Conservation (phyloP, 1,140 invertebrate genomes). For the Bombus sibiricus region DNA sequence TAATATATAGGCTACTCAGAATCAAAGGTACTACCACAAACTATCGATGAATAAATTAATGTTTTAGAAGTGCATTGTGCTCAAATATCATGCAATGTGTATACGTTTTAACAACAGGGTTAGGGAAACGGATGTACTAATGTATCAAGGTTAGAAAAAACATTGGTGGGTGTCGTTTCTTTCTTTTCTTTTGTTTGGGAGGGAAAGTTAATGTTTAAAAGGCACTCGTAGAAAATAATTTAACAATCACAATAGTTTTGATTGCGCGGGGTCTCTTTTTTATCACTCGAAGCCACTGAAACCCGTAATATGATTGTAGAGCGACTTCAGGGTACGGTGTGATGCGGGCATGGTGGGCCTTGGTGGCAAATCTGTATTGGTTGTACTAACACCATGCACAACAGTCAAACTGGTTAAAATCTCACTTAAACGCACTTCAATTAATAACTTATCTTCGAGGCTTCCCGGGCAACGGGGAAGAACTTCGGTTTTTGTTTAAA, state of each 20-base stretch:
- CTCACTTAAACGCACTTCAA: slow-evolving; percentile 80
- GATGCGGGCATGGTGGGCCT: slow-evolving; percentile 69
- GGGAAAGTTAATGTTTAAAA: slow-evolving; percentile 77
- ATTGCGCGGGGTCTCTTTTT: slow-evolving; percentile 69
- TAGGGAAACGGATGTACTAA: slow-evolving; percentile 11
- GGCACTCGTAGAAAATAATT: slow-evolving; percentile 81
- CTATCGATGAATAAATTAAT: background rate
- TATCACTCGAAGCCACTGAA: slow-evolving; percentile 67
- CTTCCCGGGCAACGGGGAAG: slow-evolving; percentile 67
- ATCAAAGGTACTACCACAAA: background rate
- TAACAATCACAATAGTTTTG: slow-evolving; percentile 73
- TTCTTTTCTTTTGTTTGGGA: slow-evolving; percentile 59
- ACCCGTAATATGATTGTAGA: slow-evolving; percentile 57
- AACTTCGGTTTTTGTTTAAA: slow-evolving; percentile 73
- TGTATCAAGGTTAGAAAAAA: slow-evolving; percentile 63
- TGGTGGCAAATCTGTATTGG: slow-evolving; percentile 66
- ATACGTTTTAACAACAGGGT: background rate
- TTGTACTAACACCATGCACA: slow-evolving; percentile 80
- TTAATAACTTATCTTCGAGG: slow-evolving; percentile 77
- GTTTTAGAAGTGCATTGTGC: slow-evolving; percentile 26
- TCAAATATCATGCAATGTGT: slow-evolving; percentile 4
- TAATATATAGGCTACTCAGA: background rate
- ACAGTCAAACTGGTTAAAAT: slow-evolving; percentile 80
- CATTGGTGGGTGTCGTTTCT: slow-evolving; percentile 57
- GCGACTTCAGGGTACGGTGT: slow-evolving; percentile 66